Conservation (phyloP, 2,113 vertebrate species). For the Smithornis capensis region DNA sequence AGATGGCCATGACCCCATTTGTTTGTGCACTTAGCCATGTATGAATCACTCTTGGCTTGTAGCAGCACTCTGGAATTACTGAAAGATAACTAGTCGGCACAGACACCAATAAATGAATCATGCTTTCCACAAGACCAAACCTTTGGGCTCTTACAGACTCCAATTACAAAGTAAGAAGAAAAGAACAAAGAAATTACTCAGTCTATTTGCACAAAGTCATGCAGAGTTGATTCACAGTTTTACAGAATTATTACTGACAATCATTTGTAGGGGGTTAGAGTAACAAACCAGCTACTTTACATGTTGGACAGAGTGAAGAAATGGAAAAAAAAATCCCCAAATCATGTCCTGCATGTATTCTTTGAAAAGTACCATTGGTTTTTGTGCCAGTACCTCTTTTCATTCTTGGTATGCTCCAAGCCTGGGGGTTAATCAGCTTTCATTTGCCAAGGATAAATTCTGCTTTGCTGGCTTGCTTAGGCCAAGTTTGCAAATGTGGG, state of each 20-base stretch:
- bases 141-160: slow-evolving; percentile 80
- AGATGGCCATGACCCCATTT: slow-evolving; percentile 70
- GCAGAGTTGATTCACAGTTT: slow-evolving; percentile 78
- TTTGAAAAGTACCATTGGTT: not conserved
- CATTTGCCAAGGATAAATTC: not conserved
- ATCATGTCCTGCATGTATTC: not conserved
- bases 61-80: slow-evolving; percentile 69
- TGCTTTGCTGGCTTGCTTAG: not conserved
- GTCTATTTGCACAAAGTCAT: slow-evolving; percentile 76
- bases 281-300: slow-evolving; percentile 31
- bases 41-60: slow-evolving; percentile 76
- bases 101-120: slow-evolving; percentile 85
- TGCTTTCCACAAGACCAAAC: slow-evolving; percentile 77
- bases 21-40: slow-evolving; percentile 63
- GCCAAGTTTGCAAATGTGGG: not conserved
- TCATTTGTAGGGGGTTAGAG: slow-evolving; percentile 59
- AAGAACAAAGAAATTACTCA: slow-evolving; percentile 83
- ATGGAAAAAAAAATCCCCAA: not conserved
- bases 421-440: not conserved
- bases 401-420: not conserved
- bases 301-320: not conserved
- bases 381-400: not conserved
- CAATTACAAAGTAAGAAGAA: slow-evolving; percentile 76
- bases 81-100: slow-evolving; percentile 69
- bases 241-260: slow-evolving; percentile 74